These are phyloP conservation scores for Vipera ursinii DNA, from an alignment of 2,797 vertebrate genomes.

Conservation along the genomic window DNA sequence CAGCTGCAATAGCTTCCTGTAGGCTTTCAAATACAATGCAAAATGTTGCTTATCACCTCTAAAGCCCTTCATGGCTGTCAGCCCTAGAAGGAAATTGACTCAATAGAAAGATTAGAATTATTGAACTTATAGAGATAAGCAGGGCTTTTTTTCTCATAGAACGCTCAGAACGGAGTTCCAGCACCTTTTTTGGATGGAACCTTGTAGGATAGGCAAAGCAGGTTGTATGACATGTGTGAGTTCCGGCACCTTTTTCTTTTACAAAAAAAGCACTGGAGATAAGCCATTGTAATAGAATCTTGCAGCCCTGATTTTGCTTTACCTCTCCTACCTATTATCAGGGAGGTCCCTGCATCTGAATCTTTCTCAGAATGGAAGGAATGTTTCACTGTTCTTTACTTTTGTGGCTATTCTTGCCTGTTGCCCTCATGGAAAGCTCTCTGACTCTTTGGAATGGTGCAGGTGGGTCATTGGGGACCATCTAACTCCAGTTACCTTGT, in stretches of 20 bases:
- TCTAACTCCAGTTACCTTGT: neutral
- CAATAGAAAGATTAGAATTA: neutral
- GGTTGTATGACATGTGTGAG: too few species aligned
- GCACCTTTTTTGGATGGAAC: too few species aligned
- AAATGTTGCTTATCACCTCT: neutral
- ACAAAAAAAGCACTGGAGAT: neutral
- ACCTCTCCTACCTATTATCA: neutral
- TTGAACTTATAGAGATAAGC: neutral
- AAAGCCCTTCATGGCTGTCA: neutral
- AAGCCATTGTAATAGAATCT: neutral
- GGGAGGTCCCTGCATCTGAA: neutral
- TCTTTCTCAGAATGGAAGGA: neutral
- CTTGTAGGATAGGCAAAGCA: too few species aligned
- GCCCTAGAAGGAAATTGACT: neutral
- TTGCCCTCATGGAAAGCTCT: neutral
- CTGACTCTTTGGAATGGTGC: neutral
- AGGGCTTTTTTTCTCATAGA: too few species aligned
- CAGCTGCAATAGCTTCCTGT: neutral
- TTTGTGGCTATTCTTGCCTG: neutral
- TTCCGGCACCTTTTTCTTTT: too few species aligned
- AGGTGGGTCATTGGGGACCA: too few species aligned
- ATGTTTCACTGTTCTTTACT: neutral
- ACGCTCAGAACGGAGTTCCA: too few species aligned
- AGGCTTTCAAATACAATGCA: slow-evolving; percentile 10
- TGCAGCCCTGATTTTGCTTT: neutral